Evolutionary conservation across 2,113 vertebrate species (phyloP).

Genomic region (Pomatorhinus ruficollis): DNA sequence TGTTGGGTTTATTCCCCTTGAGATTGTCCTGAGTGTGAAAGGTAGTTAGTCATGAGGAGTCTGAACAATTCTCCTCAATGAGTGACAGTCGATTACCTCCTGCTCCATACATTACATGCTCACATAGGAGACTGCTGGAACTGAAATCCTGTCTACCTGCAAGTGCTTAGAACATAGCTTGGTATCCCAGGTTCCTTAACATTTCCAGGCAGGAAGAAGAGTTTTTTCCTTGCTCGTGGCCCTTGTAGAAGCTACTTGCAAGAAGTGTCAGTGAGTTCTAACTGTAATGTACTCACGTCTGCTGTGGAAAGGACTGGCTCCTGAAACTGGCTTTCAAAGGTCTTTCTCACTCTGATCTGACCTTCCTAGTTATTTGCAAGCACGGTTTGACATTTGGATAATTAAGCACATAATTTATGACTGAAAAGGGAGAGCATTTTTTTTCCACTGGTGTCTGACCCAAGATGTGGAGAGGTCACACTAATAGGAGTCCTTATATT

Average conservation of each 20-base stretch:
- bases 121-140: neutral
- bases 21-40: neutral
- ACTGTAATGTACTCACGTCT: neutral
- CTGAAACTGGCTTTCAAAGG: conserved; percentile 11
- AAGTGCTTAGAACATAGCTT: neutral
- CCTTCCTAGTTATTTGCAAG: conserved; percentile 30
- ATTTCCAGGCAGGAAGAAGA: neutral
- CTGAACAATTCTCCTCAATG: neutral
- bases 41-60: neutral
- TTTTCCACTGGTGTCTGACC: neutral
- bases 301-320: neutral
- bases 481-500: neutral
- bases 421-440: neutral
- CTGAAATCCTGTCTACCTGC: neutral
- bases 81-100: neutral
- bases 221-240: neutral
- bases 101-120: neutral
- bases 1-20: neutral
- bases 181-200: neutral
- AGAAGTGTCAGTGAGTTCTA: neutral
- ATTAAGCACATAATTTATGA: conserved; percentile 44
- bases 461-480: neutral
- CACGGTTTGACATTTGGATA: conserved; percentile 28
- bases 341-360: neutral
- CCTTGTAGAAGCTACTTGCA: neutral